Evolutionary conservation across 2,888 invertebrate genomes (phyloP).

Genomic region (Aleiodes alternator): DNA sequence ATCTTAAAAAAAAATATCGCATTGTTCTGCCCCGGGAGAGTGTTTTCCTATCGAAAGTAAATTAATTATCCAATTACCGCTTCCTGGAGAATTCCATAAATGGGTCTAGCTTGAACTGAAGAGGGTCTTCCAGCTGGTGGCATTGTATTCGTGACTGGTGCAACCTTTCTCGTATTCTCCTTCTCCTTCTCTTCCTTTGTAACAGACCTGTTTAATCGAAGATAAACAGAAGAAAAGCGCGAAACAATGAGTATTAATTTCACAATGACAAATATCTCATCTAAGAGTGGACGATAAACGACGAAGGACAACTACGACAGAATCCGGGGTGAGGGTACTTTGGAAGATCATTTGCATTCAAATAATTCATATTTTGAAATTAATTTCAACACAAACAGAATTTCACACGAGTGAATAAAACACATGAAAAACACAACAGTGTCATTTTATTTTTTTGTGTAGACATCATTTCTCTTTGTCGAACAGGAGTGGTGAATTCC

Average conservation of each 20-base stretch:
- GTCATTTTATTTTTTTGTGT: neutral
- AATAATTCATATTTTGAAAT: neutral
- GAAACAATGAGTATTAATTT: constrained; percentile 26
- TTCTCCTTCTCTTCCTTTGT: constrained; percentile 92
- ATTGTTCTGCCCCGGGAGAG: no score
- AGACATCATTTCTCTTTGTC: neutral
- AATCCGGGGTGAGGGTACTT: constrained; percentile 55
- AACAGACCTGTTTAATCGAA: constrained; percentile 79
- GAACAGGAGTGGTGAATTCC: constrained; percentile 1
- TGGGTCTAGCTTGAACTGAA: constrained; percentile 71
- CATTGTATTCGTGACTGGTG: constrained; percentile 63
- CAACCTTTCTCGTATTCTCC: constrained; percentile 86
- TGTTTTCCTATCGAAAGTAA: neutral
- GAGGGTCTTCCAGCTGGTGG: constrained; percentile 73
- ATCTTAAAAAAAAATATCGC: no score
- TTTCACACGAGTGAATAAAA: constrained; percentile 4
- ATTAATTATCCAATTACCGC: constrained; percentile 60
- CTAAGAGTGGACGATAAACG: constrained; percentile 44
- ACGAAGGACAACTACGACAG: constrained; percentile 61
- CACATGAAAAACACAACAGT: neutral
- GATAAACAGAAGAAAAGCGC: constrained; percentile 37
- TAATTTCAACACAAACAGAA: neutral
- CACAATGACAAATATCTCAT: constrained; percentile 14
- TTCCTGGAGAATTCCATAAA: constrained; percentile 67
- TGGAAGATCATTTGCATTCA: constrained; percentile 34